Evolutionary conservation across 2,888 invertebrate species (phyloP), one percentile per base, ranked within the genome.

Genomic region (Pammene aurita): DNA sequence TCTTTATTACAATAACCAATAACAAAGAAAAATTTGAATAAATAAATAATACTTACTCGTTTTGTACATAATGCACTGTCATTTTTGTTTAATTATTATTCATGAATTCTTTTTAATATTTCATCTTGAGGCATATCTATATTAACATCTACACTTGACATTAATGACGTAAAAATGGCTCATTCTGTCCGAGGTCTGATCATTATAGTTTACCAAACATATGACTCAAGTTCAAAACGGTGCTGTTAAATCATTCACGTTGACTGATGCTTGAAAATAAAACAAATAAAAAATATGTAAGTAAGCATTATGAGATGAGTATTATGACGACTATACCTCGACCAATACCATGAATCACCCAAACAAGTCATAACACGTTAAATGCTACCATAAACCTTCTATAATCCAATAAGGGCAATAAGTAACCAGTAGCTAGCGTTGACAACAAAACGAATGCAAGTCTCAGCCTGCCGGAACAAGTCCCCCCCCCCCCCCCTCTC

Each of bases 401-500:
- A 38, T 62, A 52, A 42, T 26, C 41, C 50, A 62, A 62, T 50
- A 60, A 38, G 26, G 26, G 26, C 38, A 7, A 13, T 13, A 16
- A 50, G 50, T 52, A 26, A 11, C 18, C 52, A 13, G 52, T 26
- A 50, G 52, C 62, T 2, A 34, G 48, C 65, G 65, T 48, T 65
- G 65, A 65, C 65, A 57, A 64, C 54, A 54, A 64, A 65, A 65
- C 56, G 48, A 66, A 66, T 66, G 62, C 56, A 61, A 52, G 67
- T 61, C 66, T 65, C 63, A 48, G 69, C 67, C 66, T 66, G 65
- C 67, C 71, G 71, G 73, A 75, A 77, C 77, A 66, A 72, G 75
- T 77, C 71, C 66, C 60, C 72, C 70, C 72, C 67, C 73, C 72
- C 76, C 71, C 73, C 71, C 74, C 67, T 71, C 67, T 50, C 67